Evolutionary conservation across 2,113 vertebrate species (phyloP), one percentile per base, ranked within the genome.

Genomic region (Brachypodius melanocephalos): DNA sequence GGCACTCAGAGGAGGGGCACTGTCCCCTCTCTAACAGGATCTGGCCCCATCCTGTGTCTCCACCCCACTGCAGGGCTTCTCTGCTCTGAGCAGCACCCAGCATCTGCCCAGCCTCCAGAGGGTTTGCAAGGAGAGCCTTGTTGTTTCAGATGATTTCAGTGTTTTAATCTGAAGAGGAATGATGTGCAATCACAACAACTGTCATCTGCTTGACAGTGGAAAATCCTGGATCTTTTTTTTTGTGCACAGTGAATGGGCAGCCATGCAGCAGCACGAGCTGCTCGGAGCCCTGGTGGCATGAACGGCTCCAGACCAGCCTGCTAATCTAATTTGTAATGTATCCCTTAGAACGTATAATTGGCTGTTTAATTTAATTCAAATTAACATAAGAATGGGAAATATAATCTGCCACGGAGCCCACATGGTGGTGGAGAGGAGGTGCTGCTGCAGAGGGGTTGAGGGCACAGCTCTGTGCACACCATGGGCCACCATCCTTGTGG

Each of bases 241-340:
- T 83, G 79, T 57, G 43, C 36, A 0, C 66, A 2, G 0, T 22
- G 10, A 24, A 36, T 3, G 40, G 83, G 72, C 82, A 83, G 79
- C 16, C 61, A 48, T 59, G 91, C 42, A 86, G 74, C 81, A 79
- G 82, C 46, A 52, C 9, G 18, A 87, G 81, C 77, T 48, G 72
- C 93, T 49, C 4, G 5, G 87, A 79, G 85, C 28, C 89, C 71
- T 67, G 61, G 72, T 65, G 92, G 75, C 95, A 95, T 88, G 95
- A 88, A 86, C 72, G 82, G 43, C 61, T 80, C 92, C 85, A 69
- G 88, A 80, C 40, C 82, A 61, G 72, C 85, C 92, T 40, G 2
- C 75, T 96, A 94, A 95, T 95, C 86, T 96, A 91, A 95, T 96
- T 93, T 96, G 91, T 91, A 94, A 93, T 84, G 72, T 96, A 90